phyloP scores from a whole-genome alignment of 2,888 invertebrate genomes.

The Drymonia ruficornis region DNA sequence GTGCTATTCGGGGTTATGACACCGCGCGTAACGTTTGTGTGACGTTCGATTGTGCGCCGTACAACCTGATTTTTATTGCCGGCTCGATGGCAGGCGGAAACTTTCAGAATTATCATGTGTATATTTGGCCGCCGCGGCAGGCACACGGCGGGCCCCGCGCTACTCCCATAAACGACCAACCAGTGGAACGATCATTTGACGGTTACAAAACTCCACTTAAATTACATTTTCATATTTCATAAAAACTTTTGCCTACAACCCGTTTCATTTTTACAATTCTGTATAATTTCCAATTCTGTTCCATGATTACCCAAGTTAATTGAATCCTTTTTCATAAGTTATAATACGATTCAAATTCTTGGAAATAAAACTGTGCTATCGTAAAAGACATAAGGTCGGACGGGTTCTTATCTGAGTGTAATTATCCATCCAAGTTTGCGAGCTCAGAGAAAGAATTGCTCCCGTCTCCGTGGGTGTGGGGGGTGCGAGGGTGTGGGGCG shows the following conservation, averaged over 20 bases:
- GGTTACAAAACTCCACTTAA: slow-evolving; percentile 24
- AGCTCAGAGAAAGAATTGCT: slow-evolving; percentile 80
- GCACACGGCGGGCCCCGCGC: slow-evolving; percentile 29
- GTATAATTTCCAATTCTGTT: slow-evolving; percentile 6
- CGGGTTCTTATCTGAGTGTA: slow-evolving; percentile 78
- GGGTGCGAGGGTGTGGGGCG: slow-evolving; percentile 30
- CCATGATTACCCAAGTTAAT: slow-evolving; percentile 15
- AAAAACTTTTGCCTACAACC: neutral
- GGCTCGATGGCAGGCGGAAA: slow-evolving; percentile 56
- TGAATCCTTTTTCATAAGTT: slow-evolving; percentile 20
- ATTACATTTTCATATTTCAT: slow-evolving; percentile 19
- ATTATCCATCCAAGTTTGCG: slow-evolving; percentile 82
- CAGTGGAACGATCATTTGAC: slow-evolving; percentile 28
- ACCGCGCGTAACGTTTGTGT: slow-evolving; percentile 65
- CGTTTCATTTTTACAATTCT: no score
- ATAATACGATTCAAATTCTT: slow-evolving; percentile 32
- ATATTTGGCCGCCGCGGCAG: slow-evolving; percentile 43
- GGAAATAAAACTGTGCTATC: slow-evolving; percentile 31
- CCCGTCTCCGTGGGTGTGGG: slow-evolving; percentile 58
- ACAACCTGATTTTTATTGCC: slow-evolving; percentile 72
- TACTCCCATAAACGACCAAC: slow-evolving; percentile 30
- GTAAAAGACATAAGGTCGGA: slow-evolving; percentile 60
- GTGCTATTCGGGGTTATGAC: slow-evolving; percentile 71
- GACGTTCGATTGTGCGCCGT: slow-evolving; percentile 69
- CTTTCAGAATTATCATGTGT: slow-evolving; percentile 53